Evolutionary conservation across 1,140 invertebrate species (phyloP).

Genomic region (Philotrypesis tridentata): DNA sequence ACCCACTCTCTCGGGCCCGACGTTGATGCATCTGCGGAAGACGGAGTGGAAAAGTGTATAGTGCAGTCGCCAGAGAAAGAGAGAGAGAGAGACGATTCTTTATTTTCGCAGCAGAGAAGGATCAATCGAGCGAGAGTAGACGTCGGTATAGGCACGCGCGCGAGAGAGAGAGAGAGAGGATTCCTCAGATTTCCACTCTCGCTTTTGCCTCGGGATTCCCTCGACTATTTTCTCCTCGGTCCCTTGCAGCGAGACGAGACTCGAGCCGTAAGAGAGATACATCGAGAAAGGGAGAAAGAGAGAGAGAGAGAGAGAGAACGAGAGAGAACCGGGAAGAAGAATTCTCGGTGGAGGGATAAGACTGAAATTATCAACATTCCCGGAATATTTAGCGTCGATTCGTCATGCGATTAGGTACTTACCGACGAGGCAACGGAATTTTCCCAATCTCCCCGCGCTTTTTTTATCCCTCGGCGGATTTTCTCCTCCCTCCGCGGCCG

Average conservation of each 20-base stretch:
- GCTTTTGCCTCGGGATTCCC: constrained; percentile 1
- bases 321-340: too few species aligned
- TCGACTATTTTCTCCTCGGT: neutral
- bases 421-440: neutral
- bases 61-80: too few species aligned
- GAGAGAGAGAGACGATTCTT: neutral
- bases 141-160: neutral
- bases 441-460: neutral
- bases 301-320: too few species aligned
- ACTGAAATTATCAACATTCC: constrained; percentile 21
- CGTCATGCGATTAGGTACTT: neutral
- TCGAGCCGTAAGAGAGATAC: neutral
- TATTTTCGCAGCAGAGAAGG: too few species aligned
- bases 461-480: too few species aligned
- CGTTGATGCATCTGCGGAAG: too few species aligned
- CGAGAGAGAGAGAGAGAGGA: too few species aligned
- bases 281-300: too few species aligned
- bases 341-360: neutral
- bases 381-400: constrained; percentile 35
- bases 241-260: too few species aligned
- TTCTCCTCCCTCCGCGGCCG: neutral
- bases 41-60: too few species aligned
- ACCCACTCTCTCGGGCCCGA: neutral
- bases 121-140: too few species aligned
- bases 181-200: neutral